These are phyloP conservation scores for Scaptodrosophila lebanonensis DNA, from an alignment of 1,140 invertebrate genomes.

Conservation along the genomic window DNA sequence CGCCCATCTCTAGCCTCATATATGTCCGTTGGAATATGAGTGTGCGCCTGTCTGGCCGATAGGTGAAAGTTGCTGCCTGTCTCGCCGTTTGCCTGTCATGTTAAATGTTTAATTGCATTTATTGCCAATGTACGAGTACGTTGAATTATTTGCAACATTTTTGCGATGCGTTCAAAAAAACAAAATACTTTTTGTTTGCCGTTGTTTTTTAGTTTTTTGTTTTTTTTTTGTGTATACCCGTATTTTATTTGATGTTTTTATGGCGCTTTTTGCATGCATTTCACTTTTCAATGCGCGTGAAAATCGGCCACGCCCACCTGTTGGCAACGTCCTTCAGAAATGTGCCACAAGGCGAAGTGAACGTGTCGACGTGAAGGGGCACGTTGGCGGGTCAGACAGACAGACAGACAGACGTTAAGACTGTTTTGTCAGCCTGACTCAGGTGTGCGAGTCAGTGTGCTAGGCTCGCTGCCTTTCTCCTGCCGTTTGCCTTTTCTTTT, in stretches of 20 bases:
- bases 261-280: too few relatives aligned
- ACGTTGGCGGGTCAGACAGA: neutral
- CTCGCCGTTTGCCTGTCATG: conserved; percentile 44
- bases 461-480: conserved; percentile 37
- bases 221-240: conserved; percentile 11
- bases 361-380: neutral
- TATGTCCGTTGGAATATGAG: conserved; percentile 12
- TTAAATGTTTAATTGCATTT: conserved; percentile 62
- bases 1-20: too few relatives aligned
- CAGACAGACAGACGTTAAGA: conserved; percentile 13
- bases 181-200: too few relatives aligned
- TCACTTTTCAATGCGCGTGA: too few relatives aligned
- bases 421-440: neutral
- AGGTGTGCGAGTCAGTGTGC: conserved; percentile 3
- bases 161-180: too few relatives aligned
- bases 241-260: conserved; percentile 50
- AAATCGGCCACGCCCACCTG: too few relatives aligned
- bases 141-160: too few relatives aligned
- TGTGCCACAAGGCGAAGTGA: conserved; percentile 27
- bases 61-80: conserved; percentile 52
- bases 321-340: conserved; percentile 52
- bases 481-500: conserved; percentile 24
- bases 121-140: too few relatives aligned
- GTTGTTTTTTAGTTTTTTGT: conserved; percentile 31
- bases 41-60: too few relatives aligned